A percentile compares a stretch with the other conserved stretches of the same genome.
phyloP scores from a whole-genome alignment of 2,888 invertebrate species.

The Clistopyga incitator region DNA sequence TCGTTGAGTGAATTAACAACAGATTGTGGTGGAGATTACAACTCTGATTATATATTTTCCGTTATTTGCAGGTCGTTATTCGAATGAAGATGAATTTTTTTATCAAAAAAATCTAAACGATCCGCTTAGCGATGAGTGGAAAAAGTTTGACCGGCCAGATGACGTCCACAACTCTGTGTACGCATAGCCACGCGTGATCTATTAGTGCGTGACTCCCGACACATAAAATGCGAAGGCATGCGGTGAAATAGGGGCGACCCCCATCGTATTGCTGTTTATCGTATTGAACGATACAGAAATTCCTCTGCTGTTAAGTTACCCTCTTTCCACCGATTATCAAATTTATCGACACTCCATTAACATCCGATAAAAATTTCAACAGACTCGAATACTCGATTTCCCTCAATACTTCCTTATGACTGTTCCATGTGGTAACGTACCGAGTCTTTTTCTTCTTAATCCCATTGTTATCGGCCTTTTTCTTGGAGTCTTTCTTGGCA shows the following conservation, averaged over 20 bases:
- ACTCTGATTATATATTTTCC: not conserved
- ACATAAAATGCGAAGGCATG: constrained; percentile 59
- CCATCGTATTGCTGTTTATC: constrained; percentile 51
- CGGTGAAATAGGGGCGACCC: constrained; percentile 69
- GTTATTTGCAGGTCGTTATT: not conserved
- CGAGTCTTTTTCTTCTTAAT: constrained; percentile 97
- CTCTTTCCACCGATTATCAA: constrained; percentile 16
- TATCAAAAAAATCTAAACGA: constrained; percentile 58
- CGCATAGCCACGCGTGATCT: constrained; percentile 26
- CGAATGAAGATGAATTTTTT: not conserved
- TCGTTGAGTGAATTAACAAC: too few relatives aligned
- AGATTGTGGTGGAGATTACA: too few relatives aligned
- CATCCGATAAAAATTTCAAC: not conserved
- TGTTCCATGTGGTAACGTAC: constrained; percentile 84
- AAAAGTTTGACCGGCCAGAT: constrained; percentile 63
- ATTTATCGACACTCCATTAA: constrained; percentile 28
- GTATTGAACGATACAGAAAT: constrained; percentile 35
- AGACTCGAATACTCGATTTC: constrained; percentile 30
- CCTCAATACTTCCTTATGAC: not conserved
- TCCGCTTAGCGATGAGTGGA: constrained; percentile 33
- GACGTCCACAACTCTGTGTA: constrained; percentile 58
- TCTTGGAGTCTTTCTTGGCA: constrained; percentile 89
- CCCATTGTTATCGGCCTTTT: constrained; percentile 93
- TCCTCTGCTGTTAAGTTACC: constrained; percentile 42
- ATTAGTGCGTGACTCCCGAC: constrained; percentile 53